Base-by-base conservation (phyloP, 2,888 invertebrate species). In the Loripinus fragilis region DNA sequence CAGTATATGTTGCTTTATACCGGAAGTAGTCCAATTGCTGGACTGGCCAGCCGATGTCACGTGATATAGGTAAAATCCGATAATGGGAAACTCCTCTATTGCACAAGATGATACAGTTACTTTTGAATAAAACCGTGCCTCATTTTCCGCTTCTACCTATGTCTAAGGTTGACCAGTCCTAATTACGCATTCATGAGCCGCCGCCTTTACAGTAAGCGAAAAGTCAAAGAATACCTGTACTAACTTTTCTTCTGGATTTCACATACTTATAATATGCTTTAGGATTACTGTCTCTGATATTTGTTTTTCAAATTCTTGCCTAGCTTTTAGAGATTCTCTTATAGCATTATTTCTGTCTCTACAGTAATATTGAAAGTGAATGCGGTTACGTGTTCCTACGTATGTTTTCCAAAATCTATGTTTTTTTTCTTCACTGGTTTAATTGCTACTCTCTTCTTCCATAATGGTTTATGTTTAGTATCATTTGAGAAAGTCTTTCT, bases 181-280 rank as follows among this genome's bases (percentile, higher is more conserved):
- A n/a, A n/a, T n/a, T n/a, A n/a, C n/a, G n/a, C n/a, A n/a, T n/a
- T n/a, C n/a, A n/a, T n/a, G n/a, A n/a, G n/a, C n/a, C n/a, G n/a
- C n/a, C n/a, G n/a, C n/a, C n/a, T n/a, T n/a, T n/a, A n/a, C n/a
- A n/a, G n/a, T n/a, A n/a, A n/a, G n/a, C n/a, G n/a, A n/a, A n/a
- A n/a, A n/a, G n/a, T n/a, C n/a, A n/a, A n/a, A n/a, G n/a, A 25
- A 66, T 66, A 15, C 73, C 66, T 17, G 33, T 1, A 25, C 38
- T 73, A 30, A 73, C 66, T 66, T 66, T 66, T 28, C 41, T 48
- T 20, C n/a, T n/a, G n/a, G n/a, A n/a, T 50, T 73, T 66, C 2
- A 66, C 66, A 65, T 66, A 73, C 28, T 73, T 73, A 45, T 66
- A 73, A 38, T 66, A 66, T 7, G 73, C 17, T 33, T 60, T 60